phyloP scores from a whole-genome alignment of 2,113 vertebrate species.

The Ramphastos sulfuratus region DNA sequence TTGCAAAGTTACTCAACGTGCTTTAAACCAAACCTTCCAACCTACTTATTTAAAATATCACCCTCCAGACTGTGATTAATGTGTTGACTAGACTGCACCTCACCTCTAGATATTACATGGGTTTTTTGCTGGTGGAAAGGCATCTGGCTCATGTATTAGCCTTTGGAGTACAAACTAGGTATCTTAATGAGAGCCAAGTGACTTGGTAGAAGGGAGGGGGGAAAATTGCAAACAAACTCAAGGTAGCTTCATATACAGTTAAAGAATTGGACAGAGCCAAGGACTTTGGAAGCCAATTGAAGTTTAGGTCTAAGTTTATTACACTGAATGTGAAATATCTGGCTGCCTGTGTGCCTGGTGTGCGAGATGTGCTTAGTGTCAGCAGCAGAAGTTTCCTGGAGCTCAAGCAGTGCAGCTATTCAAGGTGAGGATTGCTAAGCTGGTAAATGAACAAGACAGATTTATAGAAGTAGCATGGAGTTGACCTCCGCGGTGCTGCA shows the following conservation, averaged over 20 bases:
- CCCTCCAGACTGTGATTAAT: neutral
- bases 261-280: neutral
- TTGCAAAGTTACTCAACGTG: neutral
- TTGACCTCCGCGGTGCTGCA: neutral
- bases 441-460: neutral
- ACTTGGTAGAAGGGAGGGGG: neutral
- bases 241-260: neutral
- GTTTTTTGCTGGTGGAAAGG: neutral
- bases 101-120: neutral
- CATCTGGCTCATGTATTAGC: neutral
- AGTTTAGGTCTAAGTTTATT: neutral
- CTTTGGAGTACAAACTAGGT: neutral
- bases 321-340: neutral
- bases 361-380: neutral
- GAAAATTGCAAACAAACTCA: neutral
- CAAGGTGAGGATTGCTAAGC: constrained; percentile 47
- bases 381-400: constrained; percentile 27
- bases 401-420: constrained; percentile 20
- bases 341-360: neutral
- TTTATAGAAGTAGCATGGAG: neutral
- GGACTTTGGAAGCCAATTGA: neutral
- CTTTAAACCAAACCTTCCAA: neutral
- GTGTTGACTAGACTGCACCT: neutral
- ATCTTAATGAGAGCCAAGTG: neutral
- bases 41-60: neutral